Conservation (phyloP, 2,888 invertebrate genomes). For the Archips crataeganus region DNA sequence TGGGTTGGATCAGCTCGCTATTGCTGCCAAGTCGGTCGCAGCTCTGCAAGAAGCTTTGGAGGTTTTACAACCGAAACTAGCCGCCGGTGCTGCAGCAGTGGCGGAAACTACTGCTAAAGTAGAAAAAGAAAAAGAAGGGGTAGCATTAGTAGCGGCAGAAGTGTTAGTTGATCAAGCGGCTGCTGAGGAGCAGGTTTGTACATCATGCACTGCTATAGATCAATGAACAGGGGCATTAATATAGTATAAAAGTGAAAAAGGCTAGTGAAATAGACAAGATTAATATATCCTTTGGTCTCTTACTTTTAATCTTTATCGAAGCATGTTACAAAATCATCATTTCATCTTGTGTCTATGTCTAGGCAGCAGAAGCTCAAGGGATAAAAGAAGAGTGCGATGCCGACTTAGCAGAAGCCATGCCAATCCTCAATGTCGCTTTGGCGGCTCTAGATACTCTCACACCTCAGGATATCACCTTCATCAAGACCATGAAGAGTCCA, state of each 20-base stretch:
- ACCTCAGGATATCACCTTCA: conserved; percentile 95
- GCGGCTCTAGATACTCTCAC: conserved; percentile 96
- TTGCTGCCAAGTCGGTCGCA: conserved; percentile 92
- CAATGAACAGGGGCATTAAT: background rate
- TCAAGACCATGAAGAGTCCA: conserved; percentile 98
- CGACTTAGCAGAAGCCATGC: conserved; percentile 96
- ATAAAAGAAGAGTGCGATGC: conserved; percentile 98
- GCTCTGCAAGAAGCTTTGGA: conserved; percentile 94
- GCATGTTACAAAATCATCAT: background rate
- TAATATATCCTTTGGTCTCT: background rate
- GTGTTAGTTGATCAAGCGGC: conserved; percentile 92
- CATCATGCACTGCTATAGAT: background rate
- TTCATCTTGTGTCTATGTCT: conserved; percentile 29
- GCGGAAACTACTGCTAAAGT: conserved; percentile 94
- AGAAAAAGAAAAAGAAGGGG: conserved; percentile 94
- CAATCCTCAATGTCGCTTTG: conserved; percentile 94
- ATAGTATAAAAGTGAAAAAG: background rate
- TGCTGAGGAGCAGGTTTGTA: conserved; percentile 90
- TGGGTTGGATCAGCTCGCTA: conserved; percentile 94
- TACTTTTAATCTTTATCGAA: background rate
- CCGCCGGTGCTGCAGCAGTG: conserved; percentile 94
- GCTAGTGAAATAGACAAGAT: background rate
- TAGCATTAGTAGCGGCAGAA: conserved; percentile 92
- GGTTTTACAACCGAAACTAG: conserved; percentile 94
- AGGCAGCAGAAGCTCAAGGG: conserved; percentile 90